These are phyloP conservation scores for Perodicticus potto DNA, from an alignment of 2,797 vertebrate species.

Conservation along the genomic window DNA sequence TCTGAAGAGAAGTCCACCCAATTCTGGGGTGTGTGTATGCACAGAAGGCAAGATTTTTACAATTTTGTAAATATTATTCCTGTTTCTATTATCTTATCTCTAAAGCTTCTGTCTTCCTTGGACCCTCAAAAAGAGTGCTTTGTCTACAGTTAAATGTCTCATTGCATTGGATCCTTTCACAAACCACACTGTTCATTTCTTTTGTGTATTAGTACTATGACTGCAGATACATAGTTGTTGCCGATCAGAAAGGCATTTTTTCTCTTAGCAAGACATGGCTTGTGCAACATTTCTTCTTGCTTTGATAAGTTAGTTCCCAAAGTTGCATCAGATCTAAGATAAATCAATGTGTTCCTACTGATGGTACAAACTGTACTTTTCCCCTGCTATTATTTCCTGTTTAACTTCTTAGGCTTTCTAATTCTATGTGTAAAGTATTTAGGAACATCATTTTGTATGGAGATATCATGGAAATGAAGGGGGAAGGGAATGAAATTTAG, in stretches of 20 bases:
- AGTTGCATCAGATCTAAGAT: neutral
- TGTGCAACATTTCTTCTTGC: neutral
- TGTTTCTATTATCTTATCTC: neutral
- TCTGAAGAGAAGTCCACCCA: neutral
- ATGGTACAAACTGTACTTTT: neutral
- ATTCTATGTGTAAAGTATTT: neutral
- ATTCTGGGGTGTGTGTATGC: neutral
- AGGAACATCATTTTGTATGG: neutral
- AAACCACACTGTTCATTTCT: neutral
- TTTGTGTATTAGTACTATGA: neutral
- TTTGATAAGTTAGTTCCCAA: neutral
- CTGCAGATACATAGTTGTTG: neutral
- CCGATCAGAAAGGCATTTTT: neutral
- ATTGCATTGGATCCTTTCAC: neutral
- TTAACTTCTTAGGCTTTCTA: conserved; percentile 3
- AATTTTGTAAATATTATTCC: neutral
- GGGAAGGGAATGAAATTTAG: neutral
- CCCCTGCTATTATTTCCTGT: neutral
- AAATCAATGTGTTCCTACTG: neutral
- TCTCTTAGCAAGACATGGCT: neutral
- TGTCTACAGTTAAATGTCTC: neutral
- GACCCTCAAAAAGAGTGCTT: neutral
- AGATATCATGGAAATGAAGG: neutral
- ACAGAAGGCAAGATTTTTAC: neutral
- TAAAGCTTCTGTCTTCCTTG: neutral